Percentiles rank a stretch among this genome's conserved stretches.
Conservation (phyloP, 2,888 invertebrate genomes). For the Drosophila nr. medialis region DNA sequence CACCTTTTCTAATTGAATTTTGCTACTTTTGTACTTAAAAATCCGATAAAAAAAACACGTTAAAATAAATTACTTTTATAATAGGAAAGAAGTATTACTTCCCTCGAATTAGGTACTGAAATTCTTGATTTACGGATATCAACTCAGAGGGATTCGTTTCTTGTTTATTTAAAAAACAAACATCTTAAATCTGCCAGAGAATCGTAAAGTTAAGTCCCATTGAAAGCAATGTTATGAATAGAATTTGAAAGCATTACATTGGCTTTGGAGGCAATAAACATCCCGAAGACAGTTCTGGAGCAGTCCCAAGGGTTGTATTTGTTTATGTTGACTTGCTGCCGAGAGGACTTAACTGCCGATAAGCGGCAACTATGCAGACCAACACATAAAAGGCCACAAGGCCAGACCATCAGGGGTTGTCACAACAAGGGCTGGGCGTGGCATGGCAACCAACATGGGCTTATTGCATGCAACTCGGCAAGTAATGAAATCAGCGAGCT, state of each 20-base stretch:
- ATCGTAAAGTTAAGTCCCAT: slow-evolving; percentile 30
- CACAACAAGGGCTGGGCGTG: slow-evolving; percentile 49
- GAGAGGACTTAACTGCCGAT: slow-evolving; percentile 71
- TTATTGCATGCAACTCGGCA: slow-evolving; percentile 31
- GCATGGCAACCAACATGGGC: slow-evolving; percentile 35
- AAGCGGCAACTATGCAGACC: slow-evolving; percentile 72
- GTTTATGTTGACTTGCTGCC: slow-evolving; percentile 73
- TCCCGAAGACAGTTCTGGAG: slow-evolving; percentile 33
- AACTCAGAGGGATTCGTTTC: slow-evolving; percentile 3
- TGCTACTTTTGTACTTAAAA: neutral
- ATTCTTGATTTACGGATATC: neutral
- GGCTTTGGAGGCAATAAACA: slow-evolving; percentile 59
- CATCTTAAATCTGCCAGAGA: slow-evolving; percentile 14
- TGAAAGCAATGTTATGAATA: slow-evolving; percentile 41
- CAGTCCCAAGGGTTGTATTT: slow-evolving; percentile 62
- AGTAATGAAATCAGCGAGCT: slow-evolving; percentile 46
- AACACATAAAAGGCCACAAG: slow-evolving; percentile 29
- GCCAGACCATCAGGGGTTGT: slow-evolving; percentile 38
- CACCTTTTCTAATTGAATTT: slow-evolving; percentile 32
- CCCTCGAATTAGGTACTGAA: neutral
- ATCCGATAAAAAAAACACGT: neutral
- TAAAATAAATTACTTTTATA: neutral
- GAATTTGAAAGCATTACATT: slow-evolving; percentile 26
- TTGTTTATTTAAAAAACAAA: slow-evolving; percentile 34
- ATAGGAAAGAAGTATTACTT: neutral